phyloP scores from a whole-genome alignment of 2,797 vertebrate genomes.

The Gambusia yucatana region DNA sequence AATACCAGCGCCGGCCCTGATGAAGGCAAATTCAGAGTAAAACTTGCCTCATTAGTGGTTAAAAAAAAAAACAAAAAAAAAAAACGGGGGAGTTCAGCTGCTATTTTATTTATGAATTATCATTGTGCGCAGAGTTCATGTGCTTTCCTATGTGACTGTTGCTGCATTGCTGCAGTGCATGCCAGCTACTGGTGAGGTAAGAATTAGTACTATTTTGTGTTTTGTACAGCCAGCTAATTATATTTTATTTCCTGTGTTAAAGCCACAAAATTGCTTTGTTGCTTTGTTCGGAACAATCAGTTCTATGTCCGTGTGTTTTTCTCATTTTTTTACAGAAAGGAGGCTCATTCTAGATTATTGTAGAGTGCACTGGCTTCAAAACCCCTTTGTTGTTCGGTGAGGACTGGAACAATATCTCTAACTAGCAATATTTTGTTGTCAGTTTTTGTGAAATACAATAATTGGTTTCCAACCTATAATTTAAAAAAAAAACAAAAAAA shows the following conservation, averaged over 20 bases:
- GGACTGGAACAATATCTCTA: neutral
- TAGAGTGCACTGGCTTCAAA: neutral
- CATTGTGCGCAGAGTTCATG: neutral
- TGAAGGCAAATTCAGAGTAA: conserved; percentile 2
- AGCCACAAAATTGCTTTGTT: neutral
- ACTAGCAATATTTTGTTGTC: neutral
- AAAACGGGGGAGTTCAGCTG: neutral
- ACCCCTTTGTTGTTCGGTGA: neutral
- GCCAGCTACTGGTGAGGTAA: neutral
- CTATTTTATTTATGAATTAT: conserved; percentile 5
- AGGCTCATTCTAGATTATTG: neutral
- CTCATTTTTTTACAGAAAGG: neutral
- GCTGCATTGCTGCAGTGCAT: neutral
- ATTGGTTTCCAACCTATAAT: neutral
- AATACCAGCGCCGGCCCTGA: neutral
- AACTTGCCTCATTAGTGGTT: neutral
- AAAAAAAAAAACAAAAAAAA: neutral
- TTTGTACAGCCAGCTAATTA: neutral
- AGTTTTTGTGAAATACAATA: neutral
- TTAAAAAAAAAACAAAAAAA: neutral
- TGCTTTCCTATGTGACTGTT: neutral
- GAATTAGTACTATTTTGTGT: neutral
- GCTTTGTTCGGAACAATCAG: neutral
- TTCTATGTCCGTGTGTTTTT: neutral
- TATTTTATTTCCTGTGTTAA: neutral